Percentiles rank a stretch among this genome's conserved stretches.
Evolutionary conservation across 1,140 invertebrate species (phyloP).

Genomic region (Subanguina moxae): DNA sequence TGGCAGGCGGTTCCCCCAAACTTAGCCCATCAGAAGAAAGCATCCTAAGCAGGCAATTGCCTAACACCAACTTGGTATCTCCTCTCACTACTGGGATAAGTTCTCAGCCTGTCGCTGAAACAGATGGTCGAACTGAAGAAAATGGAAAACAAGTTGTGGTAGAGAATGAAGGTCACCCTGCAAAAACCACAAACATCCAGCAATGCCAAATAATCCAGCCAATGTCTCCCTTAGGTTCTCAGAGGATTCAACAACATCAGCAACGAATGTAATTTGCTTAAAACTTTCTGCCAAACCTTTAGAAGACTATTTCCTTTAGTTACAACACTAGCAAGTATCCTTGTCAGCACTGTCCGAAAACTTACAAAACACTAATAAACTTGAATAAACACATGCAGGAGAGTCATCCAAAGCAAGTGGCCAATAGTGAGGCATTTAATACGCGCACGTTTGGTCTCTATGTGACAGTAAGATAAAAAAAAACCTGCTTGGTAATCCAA

Average conservation of each 20-base stretch:
- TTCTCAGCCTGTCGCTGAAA: not conserved
- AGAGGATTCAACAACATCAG: too few relatives aligned
- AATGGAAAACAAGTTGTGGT: too few relatives aligned
- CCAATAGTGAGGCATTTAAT: not conserved
- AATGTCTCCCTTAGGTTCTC: too few relatives aligned
- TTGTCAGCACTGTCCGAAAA: slow-evolving; percentile 29
- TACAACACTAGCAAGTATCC: slow-evolving; percentile 6
- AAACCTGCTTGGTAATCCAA: too few relatives aligned
- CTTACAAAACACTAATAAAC: slow-evolving; percentile 26
- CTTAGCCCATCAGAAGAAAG: slow-evolving; percentile 23
- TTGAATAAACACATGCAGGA: slow-evolving; percentile 23
- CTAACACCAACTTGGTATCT: not conserved
- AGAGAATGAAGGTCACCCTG: too few relatives aligned
- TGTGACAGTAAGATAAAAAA: too few relatives aligned
- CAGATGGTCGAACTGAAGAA: not conserved
- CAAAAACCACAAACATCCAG: too few relatives aligned
- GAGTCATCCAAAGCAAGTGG: slow-evolving; percentile 14
- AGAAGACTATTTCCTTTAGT: too few relatives aligned
- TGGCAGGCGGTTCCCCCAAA: not conserved
- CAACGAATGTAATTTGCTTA: too few relatives aligned
- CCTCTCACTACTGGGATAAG: not conserved
- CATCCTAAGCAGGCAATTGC: slow-evolving; percentile 23
- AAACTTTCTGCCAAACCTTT: too few relatives aligned
- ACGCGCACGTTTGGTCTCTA: too few relatives aligned
- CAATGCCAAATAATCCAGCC: too few relatives aligned